Evolutionary conservation across 2,113 vertebrate genomes (phyloP), one percentile per base, ranked within the genome.

Genomic region (Bos javanicus): DNA sequence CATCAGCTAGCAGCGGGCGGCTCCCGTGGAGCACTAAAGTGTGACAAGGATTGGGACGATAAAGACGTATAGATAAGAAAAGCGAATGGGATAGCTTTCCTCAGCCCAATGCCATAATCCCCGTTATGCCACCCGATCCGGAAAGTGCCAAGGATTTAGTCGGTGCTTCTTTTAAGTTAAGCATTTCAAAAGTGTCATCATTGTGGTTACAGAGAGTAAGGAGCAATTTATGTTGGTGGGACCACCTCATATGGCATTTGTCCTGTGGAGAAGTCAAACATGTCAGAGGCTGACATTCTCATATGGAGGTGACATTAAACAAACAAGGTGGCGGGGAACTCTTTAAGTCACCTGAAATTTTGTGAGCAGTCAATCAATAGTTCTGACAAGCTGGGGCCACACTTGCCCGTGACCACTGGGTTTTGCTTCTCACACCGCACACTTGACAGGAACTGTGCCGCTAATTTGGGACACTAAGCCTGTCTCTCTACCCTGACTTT

Each of bases 331-430:
- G 94, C 28, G 59, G 90, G 78, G 82, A 87, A 67, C 89, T 96
- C 83, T 96, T 95, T 83, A 94, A 95, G 95, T 97, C 96, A 97
- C 92, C 95, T 95, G 97, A 95, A 93, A 90, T 98, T 86, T 93
- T 97, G 96, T 17, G 21, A 95, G 62, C 52, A 90, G 93, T n/a
- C 94, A 89, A 87, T 98, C 85, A 64, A 97, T 87, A 96, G 52
- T 71, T 33, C 19, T 96, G 80, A 96, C 95, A 97, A 92, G 95
- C 87, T 2, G 48, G 21, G 87, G 92, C 93, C 92, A 8, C 76
- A 81, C n/a, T 17, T 48, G 39, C 92, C 36, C 2, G 33, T 52
- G 59, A 98, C 94, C 62, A 95, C 1, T 90, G 84, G 89, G 59
- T 76, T 95, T 92, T 89, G 83, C 89, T 97, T 97, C 95, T 96